A percentile compares a stretch with the other conserved stretches of the same genome.
These are phyloP conservation scores for Lycaena phlaeas DNA, from an alignment of 2,888 invertebrate genomes.

Conservation along the genomic window DNA sequence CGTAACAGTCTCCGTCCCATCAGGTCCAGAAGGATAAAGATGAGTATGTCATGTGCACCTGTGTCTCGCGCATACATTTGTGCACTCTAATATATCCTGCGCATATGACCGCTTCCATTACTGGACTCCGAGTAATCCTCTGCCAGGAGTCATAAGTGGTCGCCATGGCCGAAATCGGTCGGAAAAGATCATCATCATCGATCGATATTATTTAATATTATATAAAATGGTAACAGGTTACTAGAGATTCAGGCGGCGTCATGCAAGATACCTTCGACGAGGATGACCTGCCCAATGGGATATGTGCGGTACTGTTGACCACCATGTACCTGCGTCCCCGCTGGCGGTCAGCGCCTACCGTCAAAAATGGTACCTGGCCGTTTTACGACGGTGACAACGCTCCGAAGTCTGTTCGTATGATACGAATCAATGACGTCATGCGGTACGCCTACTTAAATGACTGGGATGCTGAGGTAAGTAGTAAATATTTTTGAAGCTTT, in stretches of 20 bases:
- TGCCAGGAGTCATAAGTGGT: too few relatives aligned
- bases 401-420: constrained; percentile 42
- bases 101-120: too few relatives aligned
- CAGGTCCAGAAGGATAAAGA: too few relatives aligned
- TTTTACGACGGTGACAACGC: constrained; percentile 36
- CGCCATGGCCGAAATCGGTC: too few relatives aligned
- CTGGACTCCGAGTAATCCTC: too few relatives aligned
- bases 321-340: constrained; percentile 50
- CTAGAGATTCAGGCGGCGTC: constrained; percentile 46
- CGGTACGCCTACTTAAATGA: constrained; percentile 42
- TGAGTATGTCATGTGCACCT: too few relatives aligned
- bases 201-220: too few relatives aligned
- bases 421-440: constrained; percentile 57
- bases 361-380: constrained; percentile 46
- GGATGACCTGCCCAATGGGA: constrained; percentile 40
- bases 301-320: constrained; percentile 37
- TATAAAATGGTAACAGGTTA: too few relatives aligned
- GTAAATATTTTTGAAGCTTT: constrained; percentile 3
- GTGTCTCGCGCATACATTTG: too few relatives aligned
- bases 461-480: constrained; percentile 52
- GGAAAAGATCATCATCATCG: too few relatives aligned
- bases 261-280: constrained; percentile 56
- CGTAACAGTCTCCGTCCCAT: too few relatives aligned
- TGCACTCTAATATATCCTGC: too few relatives aligned
- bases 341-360: constrained; percentile 58